Base-by-base conservation (phyloP, 2,888 invertebrate species). In the Leucozona laternaria region DNA sequence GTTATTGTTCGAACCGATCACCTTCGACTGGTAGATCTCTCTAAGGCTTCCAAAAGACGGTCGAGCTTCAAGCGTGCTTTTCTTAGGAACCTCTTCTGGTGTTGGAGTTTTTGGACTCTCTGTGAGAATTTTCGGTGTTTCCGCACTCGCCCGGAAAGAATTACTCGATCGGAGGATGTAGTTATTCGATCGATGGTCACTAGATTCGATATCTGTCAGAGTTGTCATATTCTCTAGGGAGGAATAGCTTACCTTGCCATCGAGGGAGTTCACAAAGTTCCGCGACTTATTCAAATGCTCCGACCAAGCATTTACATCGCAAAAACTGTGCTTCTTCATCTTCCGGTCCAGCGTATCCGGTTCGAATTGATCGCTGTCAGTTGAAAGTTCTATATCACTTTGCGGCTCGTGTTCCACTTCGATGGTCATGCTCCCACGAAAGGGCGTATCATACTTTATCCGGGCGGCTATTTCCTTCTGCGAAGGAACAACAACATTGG, bases 301-400 rank as follows among this genome's bases (percentile, higher is more conserved):
- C 2, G 94, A 92, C 90, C 93, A 94, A 17, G 93, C 93, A 70
- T 91, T 92, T 8, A 93, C 91, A 79, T 92, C 93, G 50, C 93
- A 93, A 85, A 93, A 92, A 86, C 93, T 94, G 55, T 94, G 91
- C 88, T 94, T 95, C 91, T 93, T 94, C 55, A 96, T 95, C 90
- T 97, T 97, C 31, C 97, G 94, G 90, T 97, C 97, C 76, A 97
- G 93, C 0, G 97, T 97, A 88, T 97, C 97, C 0, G 97, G 97
- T 91, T 97, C 97, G 89, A 97, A 97, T 73, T 95, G 95, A 89
- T 96, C 96, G 2, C 96, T 96, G 50, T 93, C 92, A 0, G 93
- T 93, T 7, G 91, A 91, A 7, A 91, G 89, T 90, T 97, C 97
- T 77, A 96, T 95, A 64, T 96, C 95, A 90, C 96, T 96, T 89